A percentile compares a stretch with the other conserved stretches of the same genome.
phyloP scores from a whole-genome alignment of 1,140 invertebrate genomes.

The Mizuhopecten yessoensis region DNA sequence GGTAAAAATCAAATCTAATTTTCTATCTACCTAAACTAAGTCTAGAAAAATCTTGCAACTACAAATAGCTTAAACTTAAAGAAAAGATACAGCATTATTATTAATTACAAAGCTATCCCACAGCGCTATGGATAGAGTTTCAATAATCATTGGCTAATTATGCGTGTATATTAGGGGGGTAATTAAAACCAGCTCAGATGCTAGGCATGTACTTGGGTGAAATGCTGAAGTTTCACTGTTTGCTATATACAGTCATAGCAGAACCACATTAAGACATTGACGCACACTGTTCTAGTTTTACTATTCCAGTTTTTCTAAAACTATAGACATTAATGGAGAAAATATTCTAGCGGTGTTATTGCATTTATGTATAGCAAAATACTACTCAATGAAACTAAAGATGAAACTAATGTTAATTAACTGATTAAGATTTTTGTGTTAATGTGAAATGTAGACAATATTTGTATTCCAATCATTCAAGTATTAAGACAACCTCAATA shows the following conservation, averaged over 20 bases:
- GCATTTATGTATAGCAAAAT: not conserved
- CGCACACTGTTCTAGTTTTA: no score
- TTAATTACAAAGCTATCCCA: no score
- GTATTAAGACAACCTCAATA: no score
- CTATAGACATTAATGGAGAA: not conserved
- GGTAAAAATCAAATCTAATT: not conserved
- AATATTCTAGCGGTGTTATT: not conserved
- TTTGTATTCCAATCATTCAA: not conserved
- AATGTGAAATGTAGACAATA: not conserved
- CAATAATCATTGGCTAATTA: not conserved
- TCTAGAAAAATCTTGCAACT: not conserved
- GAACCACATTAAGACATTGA: not conserved
- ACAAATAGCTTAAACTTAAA: no score
- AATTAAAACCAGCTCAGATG: not conserved
- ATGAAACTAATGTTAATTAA: no score
- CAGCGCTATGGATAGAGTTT: not conserved
- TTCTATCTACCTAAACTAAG: not conserved
- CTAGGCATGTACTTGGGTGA: not conserved
- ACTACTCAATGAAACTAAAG: not conserved
- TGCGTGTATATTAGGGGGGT: not conserved
- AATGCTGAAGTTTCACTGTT: not conserved
- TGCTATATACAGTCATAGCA: not conserved
- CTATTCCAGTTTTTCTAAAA: constrained; percentile 6
- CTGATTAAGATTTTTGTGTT: no score
- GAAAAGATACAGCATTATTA: no score